Conservation (phyloP, 2,888 invertebrate species). For the Eledone cirrhosa region DNA sequence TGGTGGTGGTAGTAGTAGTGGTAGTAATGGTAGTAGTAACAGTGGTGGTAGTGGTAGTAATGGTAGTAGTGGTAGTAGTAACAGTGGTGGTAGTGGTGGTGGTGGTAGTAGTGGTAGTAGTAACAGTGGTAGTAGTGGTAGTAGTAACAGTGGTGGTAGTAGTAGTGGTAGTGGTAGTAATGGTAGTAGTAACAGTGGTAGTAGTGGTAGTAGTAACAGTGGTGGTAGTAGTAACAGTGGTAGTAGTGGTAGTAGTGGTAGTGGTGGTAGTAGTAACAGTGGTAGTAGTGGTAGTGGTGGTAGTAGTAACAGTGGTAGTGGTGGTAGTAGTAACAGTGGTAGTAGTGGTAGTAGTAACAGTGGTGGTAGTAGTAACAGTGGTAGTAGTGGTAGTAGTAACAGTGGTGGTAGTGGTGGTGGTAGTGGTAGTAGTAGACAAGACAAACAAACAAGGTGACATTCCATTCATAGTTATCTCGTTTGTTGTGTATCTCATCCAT, state of each 20-base stretch:
- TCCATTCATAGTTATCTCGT: no score
- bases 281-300: constrained; percentile 30
- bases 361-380: no score
- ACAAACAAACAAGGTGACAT: no score
- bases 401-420: no score
- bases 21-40: constrained; percentile 13
- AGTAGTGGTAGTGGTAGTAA: constrained; percentile 36
- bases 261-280: no score
- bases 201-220: constrained; percentile 36
- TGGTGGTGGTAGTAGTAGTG: constrained; percentile 27
- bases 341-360: no score
- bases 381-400: no score
- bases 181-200: constrained; percentile 35
- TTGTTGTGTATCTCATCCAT: no score
- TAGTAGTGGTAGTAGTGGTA: no score
- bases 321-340: no score
- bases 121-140: constrained; percentile 33
- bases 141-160: constrained; percentile 37
- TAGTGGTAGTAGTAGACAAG: no score
- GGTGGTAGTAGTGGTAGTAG: constrained; percentile 29
- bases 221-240: constrained; percentile 33
- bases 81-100: constrained; percentile 13
- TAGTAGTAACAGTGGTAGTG: constrained; percentile 30
- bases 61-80: constrained; percentile 13
- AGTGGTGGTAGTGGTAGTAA: constrained; percentile 13